Base-by-base conservation (phyloP, 2,113 vertebrate species). In the Lathamus discolor region DNA sequence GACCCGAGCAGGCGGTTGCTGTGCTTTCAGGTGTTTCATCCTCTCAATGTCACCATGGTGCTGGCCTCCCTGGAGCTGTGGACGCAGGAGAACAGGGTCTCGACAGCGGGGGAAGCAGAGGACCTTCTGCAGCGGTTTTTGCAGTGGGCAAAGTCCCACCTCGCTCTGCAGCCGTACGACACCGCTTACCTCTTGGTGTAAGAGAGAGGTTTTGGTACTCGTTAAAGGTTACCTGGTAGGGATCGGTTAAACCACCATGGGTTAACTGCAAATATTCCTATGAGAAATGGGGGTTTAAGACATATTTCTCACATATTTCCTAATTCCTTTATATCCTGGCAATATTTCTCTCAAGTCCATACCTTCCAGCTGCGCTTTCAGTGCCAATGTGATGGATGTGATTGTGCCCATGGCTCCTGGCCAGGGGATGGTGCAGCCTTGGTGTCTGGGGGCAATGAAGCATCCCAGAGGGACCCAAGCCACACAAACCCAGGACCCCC, bases 61-160 rank as follows among this genome's bases (percentile, higher is more conserved):
- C 83, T 98, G 41, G 93, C 96, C 31, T 97, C 97, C 54, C 57
- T 98, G 96, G 98, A 98, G 72, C 66, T 98, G 62, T 98, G 98
- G 98, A 91, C 93, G 52, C 86, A 97, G 67, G 5, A 78, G 57
- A 91, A 98, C 66, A 95, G 96, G 70, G 97, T 98, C 52, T 25
- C 67, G 0, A 95, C 89, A 14, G 16, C 67, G 1, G 97, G 95
- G 51, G 84, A 95, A 55, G 75, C 84, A 16, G 39, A 90, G 25
- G 93, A 95, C 7, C 44, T 98, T 15, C 90, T 98, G 1, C 88
- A 89, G 52, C 75, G 29, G 22, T 98, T 98, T 80, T 37, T 97
- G 31, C 61, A 77, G 48, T 97, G 98, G 98, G 92, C 95, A 72
- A 59, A 68, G 63, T 66, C 78, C 0, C 13, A 54, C 25, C 78